These are phyloP conservation scores for Drosophila mayri DNA, from an alignment of 1,140 invertebrate genomes.

Conservation along the genomic window DNA sequence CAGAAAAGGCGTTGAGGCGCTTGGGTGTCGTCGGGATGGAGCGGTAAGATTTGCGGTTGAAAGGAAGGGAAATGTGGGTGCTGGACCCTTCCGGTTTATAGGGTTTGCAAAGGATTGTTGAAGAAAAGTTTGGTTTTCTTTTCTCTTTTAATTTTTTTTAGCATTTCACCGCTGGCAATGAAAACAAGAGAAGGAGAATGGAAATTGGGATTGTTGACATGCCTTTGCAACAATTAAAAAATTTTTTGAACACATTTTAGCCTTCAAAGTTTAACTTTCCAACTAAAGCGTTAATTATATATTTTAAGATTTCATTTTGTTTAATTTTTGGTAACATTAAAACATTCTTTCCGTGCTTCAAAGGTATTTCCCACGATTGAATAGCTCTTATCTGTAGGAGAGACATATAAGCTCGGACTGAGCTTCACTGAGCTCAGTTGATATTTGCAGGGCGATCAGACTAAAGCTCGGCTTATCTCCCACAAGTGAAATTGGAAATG, in stretches of 20 bases:
- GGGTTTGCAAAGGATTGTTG: background rate
- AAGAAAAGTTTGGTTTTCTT: slow-evolving; percentile 2
- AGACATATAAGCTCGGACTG: background rate
- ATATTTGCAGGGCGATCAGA: background rate
- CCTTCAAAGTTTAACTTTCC: background rate
- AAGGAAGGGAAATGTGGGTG: background rate
- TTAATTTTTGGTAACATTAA: background rate
- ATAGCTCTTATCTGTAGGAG: background rate
- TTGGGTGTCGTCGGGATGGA: slow-evolving; percentile 1
- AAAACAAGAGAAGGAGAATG: slow-evolving; percentile 1
- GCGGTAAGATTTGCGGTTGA: slow-evolving; percentile 17
- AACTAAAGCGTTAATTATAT: background rate
- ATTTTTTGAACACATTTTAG: background rate
- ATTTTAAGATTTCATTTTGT: background rate
- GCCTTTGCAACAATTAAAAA: slow-evolving; percentile 4
- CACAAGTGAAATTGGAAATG: background rate
- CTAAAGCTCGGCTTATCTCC: background rate
- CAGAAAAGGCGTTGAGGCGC: slow-evolving; percentile 15
- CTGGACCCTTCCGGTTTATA: background rate
- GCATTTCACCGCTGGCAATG: background rate
- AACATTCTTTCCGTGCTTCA: background rate
- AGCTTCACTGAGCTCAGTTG: background rate
- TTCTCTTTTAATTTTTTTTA: background rate
- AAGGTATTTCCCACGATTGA: background rate
- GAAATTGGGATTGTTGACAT: slow-evolving; percentile 1